phyloP scores from a whole-genome alignment of 2,113 vertebrate genomes.

The Otis tarda region DNA sequence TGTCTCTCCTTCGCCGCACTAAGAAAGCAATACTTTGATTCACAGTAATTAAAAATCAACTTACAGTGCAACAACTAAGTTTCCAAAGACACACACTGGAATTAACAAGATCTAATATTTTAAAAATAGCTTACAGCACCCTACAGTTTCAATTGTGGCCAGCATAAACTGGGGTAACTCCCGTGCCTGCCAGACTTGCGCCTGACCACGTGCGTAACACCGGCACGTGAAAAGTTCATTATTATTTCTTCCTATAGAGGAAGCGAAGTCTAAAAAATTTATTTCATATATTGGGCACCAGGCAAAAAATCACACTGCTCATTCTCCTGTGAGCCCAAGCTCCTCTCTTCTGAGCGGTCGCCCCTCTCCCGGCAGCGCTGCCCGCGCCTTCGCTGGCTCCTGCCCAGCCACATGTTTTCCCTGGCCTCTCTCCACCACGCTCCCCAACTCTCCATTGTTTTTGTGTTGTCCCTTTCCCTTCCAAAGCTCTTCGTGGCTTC shows the following conservation, averaged over 20 bases:
- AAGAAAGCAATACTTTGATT: slow-evolving; percentile 10
- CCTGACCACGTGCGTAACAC: rapidly evolving
- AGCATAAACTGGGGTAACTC: neutral
- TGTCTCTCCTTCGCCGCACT: neutral
- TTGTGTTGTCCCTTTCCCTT: neutral
- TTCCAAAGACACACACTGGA: neutral
- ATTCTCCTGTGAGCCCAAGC: neutral
- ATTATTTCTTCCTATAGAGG: neutral
- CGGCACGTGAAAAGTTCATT: rapidly evolving
- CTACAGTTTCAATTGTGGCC: rapidly evolving
- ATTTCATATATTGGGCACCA: neutral
- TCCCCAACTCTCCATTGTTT: neutral
- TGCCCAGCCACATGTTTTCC: neutral
- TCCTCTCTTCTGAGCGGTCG: neutral
- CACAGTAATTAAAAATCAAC: neutral
- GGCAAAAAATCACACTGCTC: neutral
- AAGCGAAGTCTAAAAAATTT: neutral
- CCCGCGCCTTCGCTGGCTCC: neutral
- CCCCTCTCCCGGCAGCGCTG: neutral
- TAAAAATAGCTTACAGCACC: neutral
- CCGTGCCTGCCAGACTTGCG: neutral
- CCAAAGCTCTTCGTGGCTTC: neutral
- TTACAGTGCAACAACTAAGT: neutral
- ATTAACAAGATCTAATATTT: neutral
- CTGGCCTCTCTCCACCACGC: neutral